These are phyloP conservation scores for Takifugu flavidus DNA, from an alignment of 2,113 vertebrate species.

Conservation along the genomic window DNA sequence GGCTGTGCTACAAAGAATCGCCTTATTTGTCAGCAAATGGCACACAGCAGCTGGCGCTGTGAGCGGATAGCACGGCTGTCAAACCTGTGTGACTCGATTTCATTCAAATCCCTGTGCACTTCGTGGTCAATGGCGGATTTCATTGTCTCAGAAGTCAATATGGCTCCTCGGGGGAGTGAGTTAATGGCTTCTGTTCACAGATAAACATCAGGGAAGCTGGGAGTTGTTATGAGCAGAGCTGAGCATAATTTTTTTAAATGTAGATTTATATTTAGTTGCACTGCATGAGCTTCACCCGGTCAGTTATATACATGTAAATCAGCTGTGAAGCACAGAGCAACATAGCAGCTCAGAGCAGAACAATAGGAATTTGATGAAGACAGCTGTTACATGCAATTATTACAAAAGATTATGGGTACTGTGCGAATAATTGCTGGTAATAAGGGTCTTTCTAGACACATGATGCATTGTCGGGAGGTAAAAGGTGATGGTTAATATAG, in stretches of 20 bases:
- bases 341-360: slow-evolving; percentile 4
- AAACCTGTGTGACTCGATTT: slow-evolving; percentile 33
- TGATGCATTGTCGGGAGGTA: neutral
- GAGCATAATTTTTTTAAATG: slow-evolving; percentile 14
- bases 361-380: neutral
- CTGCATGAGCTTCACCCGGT: slow-evolving; percentile 3
- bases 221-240: slow-evolving; percentile 31
- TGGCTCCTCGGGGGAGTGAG: slow-evolving; percentile 41
- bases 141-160: slow-evolving; percentile 70
- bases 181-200: slow-evolving; percentile 56
- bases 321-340: slow-evolving; percentile 1
- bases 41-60: slow-evolving; percentile 27
- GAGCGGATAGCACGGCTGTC: slow-evolving; percentile 24
- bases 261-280: slow-evolving; percentile 25
- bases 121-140: slow-evolving; percentile 54
- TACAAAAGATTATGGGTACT: slow-evolving; percentile 13
- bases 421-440: slow-evolving; percentile 7
- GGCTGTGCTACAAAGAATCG: slow-evolving; percentile 3
- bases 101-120: slow-evolving; percentile 21
- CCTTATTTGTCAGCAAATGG: slow-evolving; percentile 30
- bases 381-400: slow-evolving; percentile 16
- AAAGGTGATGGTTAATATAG: neutral
- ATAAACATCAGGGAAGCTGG: slow-evolving; percentile 57
- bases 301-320: slow-evolving; percentile 12
- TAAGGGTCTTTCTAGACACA: slow-evolving; percentile 3